Conservation (phyloP, 1,140 invertebrate genomes). For the Hyphantria cunea region DNA sequence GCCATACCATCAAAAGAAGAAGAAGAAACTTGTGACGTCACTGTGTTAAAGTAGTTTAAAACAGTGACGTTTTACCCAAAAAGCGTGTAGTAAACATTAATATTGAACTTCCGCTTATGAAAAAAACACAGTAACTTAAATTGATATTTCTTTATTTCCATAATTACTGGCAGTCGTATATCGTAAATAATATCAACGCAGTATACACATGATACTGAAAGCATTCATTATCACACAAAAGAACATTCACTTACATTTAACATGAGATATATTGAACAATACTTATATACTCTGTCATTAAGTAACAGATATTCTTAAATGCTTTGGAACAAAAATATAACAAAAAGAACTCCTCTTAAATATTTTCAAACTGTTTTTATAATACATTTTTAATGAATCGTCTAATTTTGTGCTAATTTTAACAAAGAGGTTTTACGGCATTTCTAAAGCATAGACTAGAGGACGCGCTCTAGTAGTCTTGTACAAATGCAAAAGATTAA, state of each 20-base stretch:
- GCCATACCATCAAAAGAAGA: too few species aligned
- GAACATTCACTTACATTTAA: slow-evolving; percentile 13
- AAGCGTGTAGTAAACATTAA: too few species aligned
- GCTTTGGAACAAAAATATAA: slow-evolving; percentile 52
- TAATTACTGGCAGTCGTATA: slow-evolving; percentile 44
- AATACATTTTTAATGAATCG: too few species aligned
- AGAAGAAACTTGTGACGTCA: too few species aligned
- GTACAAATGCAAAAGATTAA: neutral
- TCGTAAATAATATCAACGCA: slow-evolving; percentile 41
- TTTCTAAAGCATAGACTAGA: too few species aligned
- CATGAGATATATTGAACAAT: slow-evolving; percentile 23
- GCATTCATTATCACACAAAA: slow-evolving; percentile 3
- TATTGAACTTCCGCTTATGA: too few species aligned
- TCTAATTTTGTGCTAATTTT: too few species aligned
- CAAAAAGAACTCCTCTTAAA: slow-evolving; percentile 7
- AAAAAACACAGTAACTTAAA: neutral
- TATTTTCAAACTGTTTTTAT: neutral
- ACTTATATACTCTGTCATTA: slow-evolving; percentile 1
- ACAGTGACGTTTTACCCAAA: too few species aligned
- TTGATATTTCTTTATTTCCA: slow-evolving; percentile 9
- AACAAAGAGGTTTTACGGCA: too few species aligned
- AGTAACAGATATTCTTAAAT: slow-evolving; percentile 41
- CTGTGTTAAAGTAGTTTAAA: too few species aligned
- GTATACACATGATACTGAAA: slow-evolving; percentile 16
- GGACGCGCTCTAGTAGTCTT: too few species aligned